These are phyloP conservation scores for Notospermus geniculatus DNA, from an alignment of 1,140 invertebrate genomes.

Conservation along the genomic window DNA sequence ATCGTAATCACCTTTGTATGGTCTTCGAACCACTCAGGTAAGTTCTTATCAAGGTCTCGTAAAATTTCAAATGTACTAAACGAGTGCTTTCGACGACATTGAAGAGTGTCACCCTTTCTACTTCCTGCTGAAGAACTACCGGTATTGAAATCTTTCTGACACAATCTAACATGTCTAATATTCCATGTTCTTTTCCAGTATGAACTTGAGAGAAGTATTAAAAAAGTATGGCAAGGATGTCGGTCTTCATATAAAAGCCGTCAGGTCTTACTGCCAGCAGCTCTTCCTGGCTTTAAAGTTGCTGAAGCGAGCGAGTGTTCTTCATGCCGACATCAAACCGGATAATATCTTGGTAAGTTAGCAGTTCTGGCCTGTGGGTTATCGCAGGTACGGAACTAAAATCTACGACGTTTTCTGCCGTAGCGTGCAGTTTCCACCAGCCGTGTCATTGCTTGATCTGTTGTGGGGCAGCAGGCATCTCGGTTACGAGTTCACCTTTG, in stretches of 20 bases:
- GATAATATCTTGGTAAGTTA: slow-evolving; percentile 95
- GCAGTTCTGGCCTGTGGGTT: no score
- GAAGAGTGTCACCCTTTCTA: no score
- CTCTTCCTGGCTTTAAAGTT: slow-evolving; percentile 91
- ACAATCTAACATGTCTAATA: slow-evolving; percentile 3
- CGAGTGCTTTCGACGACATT: no score
- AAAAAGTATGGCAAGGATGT: slow-evolving; percentile 99
- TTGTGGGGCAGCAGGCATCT: not conserved
- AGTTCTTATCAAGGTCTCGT: no score
- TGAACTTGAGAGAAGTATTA: slow-evolving; percentile 71
- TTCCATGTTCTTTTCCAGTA: slow-evolving; percentile 51
- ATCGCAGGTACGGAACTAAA: no score
- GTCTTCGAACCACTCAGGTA: slow-evolving; percentile 90
- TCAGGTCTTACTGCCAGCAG: slow-evolving; percentile 96
- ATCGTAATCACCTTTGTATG: slow-evolving; percentile 97
- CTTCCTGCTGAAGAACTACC: no score
- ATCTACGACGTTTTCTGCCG: no score
- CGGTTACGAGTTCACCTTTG: not conserved
- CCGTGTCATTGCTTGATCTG: slow-evolving; percentile 11
- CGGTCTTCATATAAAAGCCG: slow-evolving; percentile 95
- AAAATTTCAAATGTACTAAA: no score
- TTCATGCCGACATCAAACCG: slow-evolving; percentile 99
- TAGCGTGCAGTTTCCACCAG: not conserved
- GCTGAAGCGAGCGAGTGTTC: slow-evolving; percentile 91
- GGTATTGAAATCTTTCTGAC: no score